A percentile compares a stretch with the other conserved stretches of the same genome.
Conservation (phyloP, 2,797 vertebrate species). For the Mycteria americana region DNA sequence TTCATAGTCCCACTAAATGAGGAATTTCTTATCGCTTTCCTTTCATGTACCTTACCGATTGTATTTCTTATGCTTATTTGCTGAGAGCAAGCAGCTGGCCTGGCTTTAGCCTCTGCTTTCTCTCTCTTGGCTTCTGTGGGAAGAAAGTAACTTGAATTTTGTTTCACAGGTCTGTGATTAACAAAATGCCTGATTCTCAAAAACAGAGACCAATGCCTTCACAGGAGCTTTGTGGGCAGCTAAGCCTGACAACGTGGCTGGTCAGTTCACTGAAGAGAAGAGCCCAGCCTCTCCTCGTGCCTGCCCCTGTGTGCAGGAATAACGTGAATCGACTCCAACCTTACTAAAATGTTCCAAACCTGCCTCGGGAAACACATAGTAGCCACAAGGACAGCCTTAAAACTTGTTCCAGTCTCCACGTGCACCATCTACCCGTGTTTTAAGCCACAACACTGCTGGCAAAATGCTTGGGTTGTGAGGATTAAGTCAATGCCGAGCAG, state of each 20-base stretch:
- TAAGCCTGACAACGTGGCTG: accelerated
- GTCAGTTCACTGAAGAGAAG: background rate
- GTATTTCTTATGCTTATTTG: background rate
- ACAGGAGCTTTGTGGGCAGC: background rate
- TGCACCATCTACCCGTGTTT: background rate
- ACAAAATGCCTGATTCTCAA: background rate
- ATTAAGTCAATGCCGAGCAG: background rate
- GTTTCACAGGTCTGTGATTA: background rate
- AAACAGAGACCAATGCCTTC: background rate
- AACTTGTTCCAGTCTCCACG: too few species aligned
- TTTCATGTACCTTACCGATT: background rate
- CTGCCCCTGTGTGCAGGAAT: background rate
- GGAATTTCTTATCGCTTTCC: background rate
- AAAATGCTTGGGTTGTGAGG: background rate
- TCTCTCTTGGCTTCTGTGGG: background rate
- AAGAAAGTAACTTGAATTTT: background rate
- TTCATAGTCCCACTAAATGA: background rate
- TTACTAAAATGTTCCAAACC: background rate
- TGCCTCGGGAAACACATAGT: accelerated
- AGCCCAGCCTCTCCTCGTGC: background rate
- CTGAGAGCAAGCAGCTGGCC: background rate
- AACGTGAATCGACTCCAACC: accelerated
- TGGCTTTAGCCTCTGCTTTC: too few species aligned
- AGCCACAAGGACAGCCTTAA: background rate
- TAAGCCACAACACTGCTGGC: background rate